Percentiles rank a stretch among this genome's conserved stretches.
phyloP scores from a whole-genome alignment of 2,797 vertebrate species.

The Malacoctenus gilli region DNA sequence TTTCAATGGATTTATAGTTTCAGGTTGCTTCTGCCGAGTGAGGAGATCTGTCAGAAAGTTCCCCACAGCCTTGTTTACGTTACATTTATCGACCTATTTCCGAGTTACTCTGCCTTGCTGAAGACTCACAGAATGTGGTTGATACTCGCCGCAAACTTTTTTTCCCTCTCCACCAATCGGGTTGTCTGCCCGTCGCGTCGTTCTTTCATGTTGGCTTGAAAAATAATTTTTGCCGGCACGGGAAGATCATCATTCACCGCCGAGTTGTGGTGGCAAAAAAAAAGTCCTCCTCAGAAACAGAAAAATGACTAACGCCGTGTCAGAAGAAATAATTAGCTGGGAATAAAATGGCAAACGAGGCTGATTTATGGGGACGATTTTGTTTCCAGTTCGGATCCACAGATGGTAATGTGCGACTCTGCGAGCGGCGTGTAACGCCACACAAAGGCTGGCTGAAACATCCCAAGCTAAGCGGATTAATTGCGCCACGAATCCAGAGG shows the following conservation, averaged over 20 bases:
- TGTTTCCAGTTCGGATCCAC: conserved; percentile 6
- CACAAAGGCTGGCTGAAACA: conserved; percentile 28
- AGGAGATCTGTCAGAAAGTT: too few relatives aligned
- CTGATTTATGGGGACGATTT: conserved; percentile 9
- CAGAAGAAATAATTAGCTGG: not conserved
- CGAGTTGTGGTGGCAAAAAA: not conserved
- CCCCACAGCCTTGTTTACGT: too few relatives aligned
- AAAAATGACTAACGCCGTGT: not conserved
- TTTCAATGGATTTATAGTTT: too few relatives aligned
- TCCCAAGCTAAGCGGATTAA: conserved; percentile 41
- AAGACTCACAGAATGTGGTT: too few relatives aligned
- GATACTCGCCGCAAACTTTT: too few relatives aligned
- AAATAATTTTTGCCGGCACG: not conserved
- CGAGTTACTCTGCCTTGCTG: too few relatives aligned
- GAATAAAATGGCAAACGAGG: not conserved
- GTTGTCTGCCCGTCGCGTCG: too few relatives aligned
- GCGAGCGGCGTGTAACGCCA: conserved; percentile 15
- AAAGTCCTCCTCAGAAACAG: not conserved
- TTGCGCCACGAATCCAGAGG: conserved; percentile 31
- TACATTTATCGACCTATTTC: too few relatives aligned
- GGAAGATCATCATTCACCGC: not conserved
- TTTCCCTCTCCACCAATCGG: too few relatives aligned
- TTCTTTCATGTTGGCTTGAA: not conserved
- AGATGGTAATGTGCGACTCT: conserved; percentile 16
- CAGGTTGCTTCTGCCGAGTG: too few relatives aligned